Conservation (phyloP, 2,113 vertebrate genomes). For the Corythoichthys haematopterus region DNA sequence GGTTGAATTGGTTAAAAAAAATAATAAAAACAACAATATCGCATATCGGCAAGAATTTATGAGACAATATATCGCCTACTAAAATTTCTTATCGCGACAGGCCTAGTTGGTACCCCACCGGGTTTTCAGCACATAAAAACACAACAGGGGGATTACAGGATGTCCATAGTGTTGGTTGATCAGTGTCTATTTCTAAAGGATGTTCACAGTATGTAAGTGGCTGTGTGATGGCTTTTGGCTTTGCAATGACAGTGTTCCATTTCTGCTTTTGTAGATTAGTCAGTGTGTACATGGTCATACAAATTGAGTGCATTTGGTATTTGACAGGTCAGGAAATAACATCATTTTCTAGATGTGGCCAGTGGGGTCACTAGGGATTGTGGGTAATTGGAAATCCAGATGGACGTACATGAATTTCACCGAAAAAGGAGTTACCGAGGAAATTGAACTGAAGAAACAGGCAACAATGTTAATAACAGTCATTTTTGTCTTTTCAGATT, state of each 20-base stretch:
- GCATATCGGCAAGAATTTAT: too few species aligned
- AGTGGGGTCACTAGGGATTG: constrained; percentile 56
- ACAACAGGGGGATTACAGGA: neutral
- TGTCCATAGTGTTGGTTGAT: neutral
- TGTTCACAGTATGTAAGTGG: neutral
- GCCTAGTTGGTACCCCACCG: neutral
- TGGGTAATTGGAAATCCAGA: constrained; percentile 71
- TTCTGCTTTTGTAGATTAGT: constrained; percentile 14
- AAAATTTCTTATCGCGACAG: too few species aligned
- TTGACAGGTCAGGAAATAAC: constrained; percentile 66
- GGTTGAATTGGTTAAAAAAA: too few species aligned
- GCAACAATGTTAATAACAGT: constrained; percentile 36
- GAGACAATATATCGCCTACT: too few species aligned
- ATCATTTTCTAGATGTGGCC: constrained; percentile 43
- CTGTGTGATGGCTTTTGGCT: constrained; percentile 4
- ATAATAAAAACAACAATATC: too few species aligned
- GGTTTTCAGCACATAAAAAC: too few species aligned
- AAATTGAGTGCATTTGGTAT: constrained; percentile 34
- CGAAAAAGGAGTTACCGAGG: constrained; percentile 51
- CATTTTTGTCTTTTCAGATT: constrained; percentile 32
- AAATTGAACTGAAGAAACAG: constrained; percentile 50
- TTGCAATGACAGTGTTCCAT: neutral
- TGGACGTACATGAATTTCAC: constrained; percentile 61
- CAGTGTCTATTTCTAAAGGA: neutral
- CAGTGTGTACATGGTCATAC: constrained; percentile 13